Evolutionary conservation across 2,888 invertebrate genomes (phyloP).

Genomic region (Caenorhabditis macrosperma): DNA sequence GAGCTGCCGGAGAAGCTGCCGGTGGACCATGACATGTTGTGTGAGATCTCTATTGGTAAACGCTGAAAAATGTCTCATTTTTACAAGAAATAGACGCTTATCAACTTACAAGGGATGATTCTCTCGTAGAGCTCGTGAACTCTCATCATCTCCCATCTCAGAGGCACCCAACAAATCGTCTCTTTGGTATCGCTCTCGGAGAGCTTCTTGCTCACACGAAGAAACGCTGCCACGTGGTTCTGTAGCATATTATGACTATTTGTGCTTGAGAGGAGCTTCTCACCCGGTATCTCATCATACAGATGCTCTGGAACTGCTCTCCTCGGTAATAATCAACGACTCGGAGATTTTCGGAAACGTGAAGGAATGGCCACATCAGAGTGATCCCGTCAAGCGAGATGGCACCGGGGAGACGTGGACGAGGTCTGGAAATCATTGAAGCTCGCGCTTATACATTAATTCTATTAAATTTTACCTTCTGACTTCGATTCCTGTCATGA

Average conservation of each 20-base stretch:
- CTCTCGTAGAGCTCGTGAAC: background rate
- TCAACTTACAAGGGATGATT: background rate
- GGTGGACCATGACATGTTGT: no score
- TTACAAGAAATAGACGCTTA: background rate
- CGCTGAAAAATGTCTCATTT: background rate
- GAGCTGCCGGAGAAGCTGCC: no score
- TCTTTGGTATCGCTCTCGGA: background rate
- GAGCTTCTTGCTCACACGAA: background rate
- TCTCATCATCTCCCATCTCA: background rate
- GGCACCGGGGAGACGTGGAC: background rate
- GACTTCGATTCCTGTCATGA: constrained; percentile 21
- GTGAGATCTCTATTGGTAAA: background rate
- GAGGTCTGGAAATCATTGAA: background rate
- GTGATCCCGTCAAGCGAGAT: background rate
- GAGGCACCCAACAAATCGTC: background rate
- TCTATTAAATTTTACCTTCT: constrained; percentile 2
- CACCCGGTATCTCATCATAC: constrained; percentile 8
- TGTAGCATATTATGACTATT: background rate
- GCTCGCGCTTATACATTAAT: no score
- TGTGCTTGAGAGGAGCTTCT: background rate
- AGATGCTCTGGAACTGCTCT: background rate
- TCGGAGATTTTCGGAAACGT: background rate
- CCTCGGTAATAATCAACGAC: background rate
- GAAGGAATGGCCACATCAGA: constrained; percentile 20
- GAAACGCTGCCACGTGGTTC: constrained; percentile 11